Base-by-base conservation (phyloP, 2,797 vertebrate genomes). In the Anas bernieri region DNA sequence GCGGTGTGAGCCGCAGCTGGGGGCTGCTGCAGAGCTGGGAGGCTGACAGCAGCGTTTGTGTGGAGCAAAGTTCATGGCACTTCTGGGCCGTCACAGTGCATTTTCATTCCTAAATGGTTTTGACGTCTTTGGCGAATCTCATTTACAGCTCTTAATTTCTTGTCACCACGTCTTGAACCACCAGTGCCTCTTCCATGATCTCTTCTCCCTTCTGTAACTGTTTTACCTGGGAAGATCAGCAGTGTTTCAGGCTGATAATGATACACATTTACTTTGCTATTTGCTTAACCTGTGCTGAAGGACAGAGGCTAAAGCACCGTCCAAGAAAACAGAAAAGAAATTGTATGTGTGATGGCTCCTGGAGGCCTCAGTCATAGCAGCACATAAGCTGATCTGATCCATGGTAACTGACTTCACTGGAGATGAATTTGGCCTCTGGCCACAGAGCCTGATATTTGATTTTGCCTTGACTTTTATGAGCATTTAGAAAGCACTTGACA, bases 361-460 rank as follows among this genome's bases (percentile, higher is more conserved):
- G 62, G 23, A 59, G 35, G 17, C 21, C 54, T 67, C 30, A 8
- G 0, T 45, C 22, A 12, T 3, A 33, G 79, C 74, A 43, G 33
- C 14, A 1, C 4, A 2, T 3, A 7, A 28, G 41, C n/a, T 4
- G 18, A 3, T 41, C 28, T 39, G 69, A 18, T 31, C 22, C 22
- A 26, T 17, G 48, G 30, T 35, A 41, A 14, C 64, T 2, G 43
- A 16, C 64, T 25, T 84, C 50, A 50, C 0, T 7, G 35, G 45
- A 30, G 52, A 28, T 0, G 7, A 41, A 22, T 48, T 43, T 75
- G 67, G 41, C 52, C 41, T 62, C 46, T 48, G 70, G 79, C 59
- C 0, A 0, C 17, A 25, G 25, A 7, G 39, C 37, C 55, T n/a
- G 46, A 43, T 22, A 2, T 31, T 37, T 43, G 80, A 50, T 64